phyloP scores from a whole-genome alignment of 2,888 invertebrate species.

The Dicyrtomina minuta region DNA sequence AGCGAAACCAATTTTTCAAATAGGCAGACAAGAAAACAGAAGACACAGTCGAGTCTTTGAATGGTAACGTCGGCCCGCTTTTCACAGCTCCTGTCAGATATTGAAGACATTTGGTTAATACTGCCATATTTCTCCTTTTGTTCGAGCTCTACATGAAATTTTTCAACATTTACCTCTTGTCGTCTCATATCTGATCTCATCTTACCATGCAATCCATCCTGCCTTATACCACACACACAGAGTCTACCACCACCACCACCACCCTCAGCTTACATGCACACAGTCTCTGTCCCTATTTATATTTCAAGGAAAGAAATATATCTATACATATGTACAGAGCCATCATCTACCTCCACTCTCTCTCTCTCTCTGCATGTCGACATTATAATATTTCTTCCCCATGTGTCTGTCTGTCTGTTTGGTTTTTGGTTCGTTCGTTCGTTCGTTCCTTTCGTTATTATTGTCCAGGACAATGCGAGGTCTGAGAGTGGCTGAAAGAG shows the following conservation, averaged over 20 bases:
- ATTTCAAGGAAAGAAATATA: too few species aligned
- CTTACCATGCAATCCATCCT: neutral
- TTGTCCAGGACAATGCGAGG: too few species aligned
- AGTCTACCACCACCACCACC: neutral
- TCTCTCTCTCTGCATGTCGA: too few species aligned
- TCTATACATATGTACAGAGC: too few species aligned
- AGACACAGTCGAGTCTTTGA: conserved; percentile 26
- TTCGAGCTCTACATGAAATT: conserved; percentile 40
- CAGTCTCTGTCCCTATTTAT: too few species aligned
- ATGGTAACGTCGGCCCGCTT: conserved; percentile 29
- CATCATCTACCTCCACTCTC: too few species aligned
- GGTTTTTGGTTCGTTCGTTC: too few species aligned
- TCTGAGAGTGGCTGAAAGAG: neutral
- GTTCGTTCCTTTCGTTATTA: too few species aligned
- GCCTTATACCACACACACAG: neutral
- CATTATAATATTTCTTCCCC: too few species aligned
- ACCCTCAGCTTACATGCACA: neutral
- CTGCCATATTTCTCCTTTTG: conserved; percentile 46
- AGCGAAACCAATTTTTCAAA: conserved; percentile 29
- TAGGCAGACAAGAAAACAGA: conserved; percentile 20
- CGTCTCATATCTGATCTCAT: conserved; percentile 2
- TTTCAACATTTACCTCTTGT: conserved; percentile 38
- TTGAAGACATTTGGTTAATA: conserved; percentile 46
- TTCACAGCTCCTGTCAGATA: conserved; percentile 40
- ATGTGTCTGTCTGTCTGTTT: too few species aligned